Evolutionary conservation across 2,888 invertebrate species (phyloP).

Genomic region (Cacoxenus indagator): DNA sequence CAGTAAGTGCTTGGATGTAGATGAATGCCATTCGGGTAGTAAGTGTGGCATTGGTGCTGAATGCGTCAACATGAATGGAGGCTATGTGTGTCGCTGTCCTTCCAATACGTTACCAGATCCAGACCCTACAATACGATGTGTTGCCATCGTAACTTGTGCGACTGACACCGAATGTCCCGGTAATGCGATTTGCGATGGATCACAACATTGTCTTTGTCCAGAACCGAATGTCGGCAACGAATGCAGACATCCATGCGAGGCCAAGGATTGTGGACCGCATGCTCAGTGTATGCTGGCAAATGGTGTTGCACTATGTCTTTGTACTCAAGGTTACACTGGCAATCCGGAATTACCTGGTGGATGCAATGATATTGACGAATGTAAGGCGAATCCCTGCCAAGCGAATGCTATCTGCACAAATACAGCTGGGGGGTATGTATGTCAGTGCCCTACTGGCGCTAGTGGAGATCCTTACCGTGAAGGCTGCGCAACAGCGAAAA

Average conservation of each 20-base stretch:
- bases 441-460: conserved; percentile 88
- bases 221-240: conserved; percentile 93
- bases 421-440: conserved; percentile 86
- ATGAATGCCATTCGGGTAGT: conserved; percentile 82
- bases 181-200: conserved; percentile 86
- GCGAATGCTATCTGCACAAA: conserved; percentile 90
- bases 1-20: conserved; percentile 84
- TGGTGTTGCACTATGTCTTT: conserved; percentile 86
- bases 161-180: conserved; percentile 87
- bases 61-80: conserved; percentile 84
- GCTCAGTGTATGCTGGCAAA: conserved; percentile 90
- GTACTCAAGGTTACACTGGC: conserved; percentile 85
- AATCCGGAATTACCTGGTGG: conserved; percentile 74
- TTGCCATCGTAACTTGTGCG: conserved; percentile 84
- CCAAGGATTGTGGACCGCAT: conserved; percentile 86
- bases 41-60: conserved; percentile 86
- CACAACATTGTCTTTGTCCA: conserved; percentile 86
- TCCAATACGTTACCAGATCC: conserved; percentile 86
- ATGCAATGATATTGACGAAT: conserved; percentile 92
- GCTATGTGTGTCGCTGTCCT: conserved; percentile 85
- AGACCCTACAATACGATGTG: conserved; percentile 85
- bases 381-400: conserved; percentile 85
- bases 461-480: conserved; percentile 84
- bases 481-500: conserved; percentile 79
- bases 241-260: conserved; percentile 94